phyloP scores from a whole-genome alignment of 92 coral and sea anemone species.

The Metridium senile region DNA sequence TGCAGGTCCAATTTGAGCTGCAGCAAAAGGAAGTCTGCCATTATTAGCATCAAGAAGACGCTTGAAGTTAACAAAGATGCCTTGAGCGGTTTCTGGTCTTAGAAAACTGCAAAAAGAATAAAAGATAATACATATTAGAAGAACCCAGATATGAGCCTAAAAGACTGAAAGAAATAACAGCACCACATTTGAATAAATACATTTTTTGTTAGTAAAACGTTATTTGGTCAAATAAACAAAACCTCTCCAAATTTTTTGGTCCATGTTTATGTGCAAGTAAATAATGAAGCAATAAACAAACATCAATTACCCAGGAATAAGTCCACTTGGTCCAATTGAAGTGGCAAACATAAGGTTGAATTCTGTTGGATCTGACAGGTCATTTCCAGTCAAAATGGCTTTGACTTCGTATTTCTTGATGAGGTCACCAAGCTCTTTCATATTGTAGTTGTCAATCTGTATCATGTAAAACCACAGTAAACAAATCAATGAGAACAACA shows the following conservation, averaged over 20 bases:
- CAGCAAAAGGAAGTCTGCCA: conserved; percentile 97
- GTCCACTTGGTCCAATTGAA: conserved; percentile 98
- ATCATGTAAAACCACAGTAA: too few species aligned
- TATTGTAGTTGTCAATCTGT: conserved; percentile 91
- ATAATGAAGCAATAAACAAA: background rate
- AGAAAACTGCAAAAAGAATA: conserved; percentile 59
- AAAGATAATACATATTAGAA: too few species aligned
- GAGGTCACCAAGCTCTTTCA: conserved; percentile 67
- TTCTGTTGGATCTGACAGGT: conserved; percentile 88
- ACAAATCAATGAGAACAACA: too few species aligned
- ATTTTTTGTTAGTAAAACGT: too few species aligned
- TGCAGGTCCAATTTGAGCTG: conserved; percentile 98
- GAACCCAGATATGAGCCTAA: too few species aligned
- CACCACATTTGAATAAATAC: too few species aligned
- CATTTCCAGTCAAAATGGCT: conserved; percentile 88
- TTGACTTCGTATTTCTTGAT: conserved; percentile 85
- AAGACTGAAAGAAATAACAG: too few species aligned
- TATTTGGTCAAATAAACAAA: too few species aligned
- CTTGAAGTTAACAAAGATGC: conserved; percentile 98
- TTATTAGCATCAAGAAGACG: conserved; percentile 95
- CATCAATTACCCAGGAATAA: conserved; percentile 81
- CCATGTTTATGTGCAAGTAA: background rate
- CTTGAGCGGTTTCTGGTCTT: conserved; percentile 99
- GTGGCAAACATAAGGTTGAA: conserved; percentile 96
- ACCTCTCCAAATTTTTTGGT: too few species aligned